Evolutionary conservation across 2,888 invertebrate species (phyloP).

Genomic region (Hydriomena furcata): DNA sequence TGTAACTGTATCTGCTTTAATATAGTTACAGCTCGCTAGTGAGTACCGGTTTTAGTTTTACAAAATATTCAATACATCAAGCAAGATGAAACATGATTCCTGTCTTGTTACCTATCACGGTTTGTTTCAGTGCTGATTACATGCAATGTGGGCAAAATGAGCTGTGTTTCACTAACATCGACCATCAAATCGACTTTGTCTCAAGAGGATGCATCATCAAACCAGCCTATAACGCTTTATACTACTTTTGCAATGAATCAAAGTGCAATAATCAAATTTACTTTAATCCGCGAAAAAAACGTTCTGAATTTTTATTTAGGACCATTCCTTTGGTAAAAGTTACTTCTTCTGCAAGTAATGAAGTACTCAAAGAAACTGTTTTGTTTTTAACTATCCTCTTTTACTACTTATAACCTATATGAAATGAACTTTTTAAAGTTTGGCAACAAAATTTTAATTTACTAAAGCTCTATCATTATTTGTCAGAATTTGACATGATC

Average conservation of each 20-base stretch:
- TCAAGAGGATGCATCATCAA: slow-evolving; percentile 59
- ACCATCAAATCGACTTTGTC: slow-evolving; percentile 49
- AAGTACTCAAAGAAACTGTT: not conserved
- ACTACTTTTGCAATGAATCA: slow-evolving; percentile 50
- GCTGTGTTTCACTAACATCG: slow-evolving; percentile 59
- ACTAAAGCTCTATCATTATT: not conserved
- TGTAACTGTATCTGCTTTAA: no score
- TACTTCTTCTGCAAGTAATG: not conserved
- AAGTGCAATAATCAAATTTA: slow-evolving; percentile 47
- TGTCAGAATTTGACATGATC: slow-evolving; percentile 3
- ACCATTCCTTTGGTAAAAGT: not conserved
- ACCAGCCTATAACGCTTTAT: slow-evolving; percentile 56
- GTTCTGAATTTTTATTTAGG: slow-evolving; percentile 4
- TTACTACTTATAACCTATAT: not conserved
- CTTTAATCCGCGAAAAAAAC: slow-evolving; percentile 8
- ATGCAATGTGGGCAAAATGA: slow-evolving; percentile 54
- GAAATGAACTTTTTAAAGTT: not conserved
- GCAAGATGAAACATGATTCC: no score
- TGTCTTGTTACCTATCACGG: no score
- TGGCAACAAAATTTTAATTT: not conserved
- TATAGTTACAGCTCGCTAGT: no score
- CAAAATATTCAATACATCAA: no score
- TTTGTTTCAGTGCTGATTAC: slow-evolving; percentile 54
- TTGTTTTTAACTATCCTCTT: not conserved
- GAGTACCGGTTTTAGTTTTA: no score